Evolutionary conservation across 2,113 vertebrate genomes (phyloP).

Genomic region (Percina caprodes): DNA sequence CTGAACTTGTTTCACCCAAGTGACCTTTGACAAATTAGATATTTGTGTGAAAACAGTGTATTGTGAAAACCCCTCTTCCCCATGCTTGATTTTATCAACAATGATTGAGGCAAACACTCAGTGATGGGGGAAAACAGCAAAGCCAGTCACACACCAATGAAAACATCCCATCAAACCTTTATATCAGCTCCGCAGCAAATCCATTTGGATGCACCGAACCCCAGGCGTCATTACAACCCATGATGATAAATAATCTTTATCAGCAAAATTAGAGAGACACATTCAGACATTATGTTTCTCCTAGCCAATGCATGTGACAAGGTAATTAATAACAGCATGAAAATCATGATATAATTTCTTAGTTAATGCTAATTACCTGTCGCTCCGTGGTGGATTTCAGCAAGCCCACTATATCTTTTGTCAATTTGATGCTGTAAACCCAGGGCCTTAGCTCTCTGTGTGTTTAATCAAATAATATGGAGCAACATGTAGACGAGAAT

Average conservation of each 20-base stretch:
- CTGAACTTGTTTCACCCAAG: constrained; percentile 17
- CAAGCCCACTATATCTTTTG: constrained; percentile 34
- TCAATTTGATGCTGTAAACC: constrained; percentile 23
- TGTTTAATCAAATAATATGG: constrained; percentile 56
- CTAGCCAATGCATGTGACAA: constrained; percentile 53
- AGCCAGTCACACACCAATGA: constrained; percentile 70
- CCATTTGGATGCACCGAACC: constrained; percentile 57
- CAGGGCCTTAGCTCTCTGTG: constrained; percentile 36
- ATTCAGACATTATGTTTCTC: constrained; percentile 46
- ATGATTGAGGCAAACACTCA: constrained; percentile 54
- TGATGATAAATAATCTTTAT: constrained; percentile 71
- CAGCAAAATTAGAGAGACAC: constrained; percentile 59
- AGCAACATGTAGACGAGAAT: constrained; percentile 10
- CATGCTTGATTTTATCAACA: constrained; percentile 49
- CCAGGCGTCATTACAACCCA: constrained; percentile 68
- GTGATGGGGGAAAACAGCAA: constrained; percentile 32
- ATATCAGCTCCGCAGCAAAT: constrained; percentile 67
- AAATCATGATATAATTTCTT: constrained; percentile 64
- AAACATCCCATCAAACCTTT: constrained; percentile 77
- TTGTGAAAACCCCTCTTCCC: constrained; percentile 25
- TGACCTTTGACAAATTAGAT: constrained; percentile 62
- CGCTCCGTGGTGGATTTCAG: constrained; percentile 48
- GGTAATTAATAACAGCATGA: constrained; percentile 72
- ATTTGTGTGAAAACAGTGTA: constrained; percentile 38
- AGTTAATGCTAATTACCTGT: constrained; percentile 69